These are phyloP conservation scores for Empis stercorea DNA, from an alignment of 2,888 invertebrate genomes.

Conservation along the genomic window DNA sequence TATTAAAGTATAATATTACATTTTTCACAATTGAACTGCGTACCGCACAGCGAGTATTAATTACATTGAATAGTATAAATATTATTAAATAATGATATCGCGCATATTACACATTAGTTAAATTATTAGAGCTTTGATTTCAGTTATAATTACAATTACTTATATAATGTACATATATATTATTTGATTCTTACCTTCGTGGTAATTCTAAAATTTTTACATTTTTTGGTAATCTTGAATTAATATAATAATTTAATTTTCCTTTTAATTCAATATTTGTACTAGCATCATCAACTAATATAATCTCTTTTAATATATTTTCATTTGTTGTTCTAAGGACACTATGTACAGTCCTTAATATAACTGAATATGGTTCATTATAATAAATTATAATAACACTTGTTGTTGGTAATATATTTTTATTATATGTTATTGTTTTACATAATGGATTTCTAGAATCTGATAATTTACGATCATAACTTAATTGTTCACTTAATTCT, in stretches of 20 bases:
- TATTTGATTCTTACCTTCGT: slow-evolving; percentile 40
- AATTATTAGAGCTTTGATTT: too few relatives aligned
- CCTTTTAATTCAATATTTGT: slow-evolving; percentile 60
- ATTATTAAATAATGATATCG: too few relatives aligned
- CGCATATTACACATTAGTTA: too few relatives aligned
- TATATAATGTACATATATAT: too few relatives aligned
- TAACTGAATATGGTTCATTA: slow-evolving; percentile 79
- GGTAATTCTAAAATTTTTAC: slow-evolving; percentile 64
- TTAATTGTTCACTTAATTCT: slow-evolving; percentile 74
- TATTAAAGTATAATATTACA: too few relatives aligned
- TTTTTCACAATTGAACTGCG: too few relatives aligned
- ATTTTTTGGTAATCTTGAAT: slow-evolving; percentile 52
- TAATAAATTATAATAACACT: slow-evolving; percentile 79
- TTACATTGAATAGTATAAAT: too few relatives aligned
- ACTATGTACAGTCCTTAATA: slow-evolving; percentile 63
- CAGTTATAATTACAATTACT: too few relatives aligned
- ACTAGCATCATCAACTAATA: slow-evolving; percentile 90
- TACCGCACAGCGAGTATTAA: too few relatives aligned
- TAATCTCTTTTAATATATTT: slow-evolving; percentile 65
- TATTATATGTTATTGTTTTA: slow-evolving; percentile 39
- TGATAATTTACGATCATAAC: slow-evolving; percentile 57
- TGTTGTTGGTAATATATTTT: slow-evolving; percentile 51
- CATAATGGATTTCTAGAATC: slow-evolving; percentile 34
- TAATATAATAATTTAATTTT: slow-evolving; percentile 67
- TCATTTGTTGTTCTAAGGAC: slow-evolving; percentile 56